These are phyloP conservation scores for Amblyraja radiata DNA, from an alignment of 2,797 vertebrate genomes.

Conservation along the genomic window DNA sequence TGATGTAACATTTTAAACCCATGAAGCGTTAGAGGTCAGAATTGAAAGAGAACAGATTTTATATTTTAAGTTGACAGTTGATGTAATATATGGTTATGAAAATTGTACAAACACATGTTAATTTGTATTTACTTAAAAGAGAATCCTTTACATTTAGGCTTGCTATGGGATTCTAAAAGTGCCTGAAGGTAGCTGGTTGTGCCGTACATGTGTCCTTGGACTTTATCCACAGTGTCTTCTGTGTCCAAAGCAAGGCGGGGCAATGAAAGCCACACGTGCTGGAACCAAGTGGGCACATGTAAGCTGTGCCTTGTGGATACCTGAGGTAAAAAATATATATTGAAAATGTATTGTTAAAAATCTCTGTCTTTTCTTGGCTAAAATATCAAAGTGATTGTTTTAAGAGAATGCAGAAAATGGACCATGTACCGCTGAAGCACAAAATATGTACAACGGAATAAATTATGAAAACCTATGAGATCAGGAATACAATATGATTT, in stretches of 20 bases:
- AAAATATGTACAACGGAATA: not conserved
- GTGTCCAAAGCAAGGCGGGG: constrained; percentile 90
- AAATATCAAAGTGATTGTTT: not conserved
- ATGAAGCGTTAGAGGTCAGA: not conserved
- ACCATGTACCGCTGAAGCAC: not conserved
- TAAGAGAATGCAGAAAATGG: not conserved
- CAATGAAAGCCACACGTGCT: constrained; percentile 91
- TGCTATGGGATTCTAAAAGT: constrained; percentile 96
- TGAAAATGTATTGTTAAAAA: not conserved
- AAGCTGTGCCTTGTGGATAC: constrained; percentile 97
- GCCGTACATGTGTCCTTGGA: constrained; percentile 85
- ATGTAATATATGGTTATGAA: not conserved
- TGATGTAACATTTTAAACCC: too few relatives aligned
- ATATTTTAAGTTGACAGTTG: constrained; percentile 39
- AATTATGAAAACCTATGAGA: not conserved
- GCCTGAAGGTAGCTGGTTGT: constrained; percentile 94
- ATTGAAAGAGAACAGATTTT: not conserved
- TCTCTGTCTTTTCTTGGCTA: not conserved
- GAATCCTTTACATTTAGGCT: constrained; percentile 61
- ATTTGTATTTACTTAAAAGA: not conserved
- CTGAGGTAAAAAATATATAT: constrained; percentile 68
- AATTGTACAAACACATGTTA: not conserved
- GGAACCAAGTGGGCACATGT: constrained; percentile 97
- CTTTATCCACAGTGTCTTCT: constrained; percentile 88
- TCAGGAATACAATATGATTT: not conserved